phyloP scores from a whole-genome alignment of 2,113 vertebrate genomes.

The Hemichromis elongatus region DNA sequence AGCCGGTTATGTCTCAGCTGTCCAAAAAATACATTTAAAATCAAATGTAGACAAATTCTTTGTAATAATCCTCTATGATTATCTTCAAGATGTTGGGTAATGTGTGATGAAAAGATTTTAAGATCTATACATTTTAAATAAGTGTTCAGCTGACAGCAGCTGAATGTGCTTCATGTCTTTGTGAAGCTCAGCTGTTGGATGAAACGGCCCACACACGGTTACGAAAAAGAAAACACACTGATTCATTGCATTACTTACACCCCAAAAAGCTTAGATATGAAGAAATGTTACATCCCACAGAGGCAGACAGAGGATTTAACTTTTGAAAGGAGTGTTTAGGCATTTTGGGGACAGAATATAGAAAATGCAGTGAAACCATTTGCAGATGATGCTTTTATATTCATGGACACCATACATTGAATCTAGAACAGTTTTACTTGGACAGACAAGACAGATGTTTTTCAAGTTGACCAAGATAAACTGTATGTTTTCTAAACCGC shows the following conservation, averaged over 20 bases:
- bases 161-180: neutral
- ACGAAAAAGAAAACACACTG: neutral
- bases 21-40: neutral
- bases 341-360: neutral
- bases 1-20: neutral
- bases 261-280: neutral
- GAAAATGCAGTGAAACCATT: neutral
- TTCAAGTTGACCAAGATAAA: neutral
- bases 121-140: neutral
- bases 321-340: neutral
- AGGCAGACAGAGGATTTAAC: neutral
- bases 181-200: neutral
- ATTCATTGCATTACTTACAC: neutral
- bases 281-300: neutral
- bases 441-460: neutral
- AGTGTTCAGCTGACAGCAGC: neutral
- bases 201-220: neutral
- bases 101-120: neutral
- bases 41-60: neutral
- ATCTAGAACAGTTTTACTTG: neutral
- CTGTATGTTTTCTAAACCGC: neutral
- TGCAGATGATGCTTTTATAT: neutral
- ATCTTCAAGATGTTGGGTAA: neutral
- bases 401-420: neutral
- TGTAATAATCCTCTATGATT: neutral